These are phyloP conservation scores for Oscheius sp. DNA, from an alignment of 2,888 invertebrate species.

Conservation along the genomic window DNA sequence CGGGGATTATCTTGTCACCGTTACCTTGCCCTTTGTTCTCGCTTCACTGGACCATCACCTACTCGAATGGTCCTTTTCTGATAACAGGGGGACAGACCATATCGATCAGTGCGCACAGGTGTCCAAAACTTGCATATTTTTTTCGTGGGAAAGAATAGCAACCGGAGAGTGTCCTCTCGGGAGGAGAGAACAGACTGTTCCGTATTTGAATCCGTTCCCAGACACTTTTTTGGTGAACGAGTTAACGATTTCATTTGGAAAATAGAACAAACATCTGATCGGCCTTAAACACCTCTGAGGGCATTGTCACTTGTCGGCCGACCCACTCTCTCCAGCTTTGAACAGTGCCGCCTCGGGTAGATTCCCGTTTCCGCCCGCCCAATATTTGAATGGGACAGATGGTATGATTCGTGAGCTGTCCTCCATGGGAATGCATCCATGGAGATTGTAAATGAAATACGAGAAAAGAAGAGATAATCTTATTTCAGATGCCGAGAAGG, in stretches of 20 bases:
- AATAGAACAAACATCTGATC: conserved; percentile 18
- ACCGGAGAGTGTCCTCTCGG: neutral
- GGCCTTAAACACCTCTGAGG: conserved; percentile 8
- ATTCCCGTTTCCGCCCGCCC: conserved; percentile 8
- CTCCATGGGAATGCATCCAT: conserved; percentile 3
- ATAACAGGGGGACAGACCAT: neutral
- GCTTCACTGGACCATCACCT: neutral
- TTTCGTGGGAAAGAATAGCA: neutral
- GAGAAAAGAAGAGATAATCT: neutral
- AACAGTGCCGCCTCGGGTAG: neutral
- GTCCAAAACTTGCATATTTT: conserved; percentile 5
- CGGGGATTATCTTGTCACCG: conserved; percentile 27
- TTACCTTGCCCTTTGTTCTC: too few relatives aligned
- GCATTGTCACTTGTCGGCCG: conserved; percentile 8
- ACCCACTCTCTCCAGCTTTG: conserved; percentile 9
- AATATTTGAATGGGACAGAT: conserved; percentile 26
- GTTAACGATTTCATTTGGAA: neutral
- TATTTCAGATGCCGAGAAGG: conserved; percentile 26
- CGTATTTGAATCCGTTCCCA: too few relatives aligned
- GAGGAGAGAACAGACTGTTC: too few relatives aligned
- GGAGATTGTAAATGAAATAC: neutral
- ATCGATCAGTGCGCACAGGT: neutral
- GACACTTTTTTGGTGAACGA: neutral
- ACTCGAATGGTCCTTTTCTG: conserved; percentile 6
- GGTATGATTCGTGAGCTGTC: neutral